phyloP scores from a whole-genome alignment of 2,113 vertebrate species.

The Oncorhynchus gorbuscha region DNA sequence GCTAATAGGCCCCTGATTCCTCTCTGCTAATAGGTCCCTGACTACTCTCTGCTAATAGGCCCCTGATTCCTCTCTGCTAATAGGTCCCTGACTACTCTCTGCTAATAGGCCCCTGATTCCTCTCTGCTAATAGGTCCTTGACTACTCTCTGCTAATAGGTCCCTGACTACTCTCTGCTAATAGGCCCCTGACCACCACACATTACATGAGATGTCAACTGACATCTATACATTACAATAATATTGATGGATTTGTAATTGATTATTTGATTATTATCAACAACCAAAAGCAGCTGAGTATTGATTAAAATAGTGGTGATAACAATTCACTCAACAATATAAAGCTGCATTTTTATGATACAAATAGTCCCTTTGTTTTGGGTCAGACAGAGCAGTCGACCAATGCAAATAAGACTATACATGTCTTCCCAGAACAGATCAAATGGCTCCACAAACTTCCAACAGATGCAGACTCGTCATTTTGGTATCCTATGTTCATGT shows the following conservation, averaged over 20 bases:
- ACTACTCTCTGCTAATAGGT: too few relatives aligned
- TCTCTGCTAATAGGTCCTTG: not conserved
- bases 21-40: too few relatives aligned
- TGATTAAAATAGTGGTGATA: constrained; percentile 57
- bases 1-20: too few relatives aligned
- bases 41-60: not conserved
- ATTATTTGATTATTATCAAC: not conserved
- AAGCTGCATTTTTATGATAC: constrained; percentile 50
- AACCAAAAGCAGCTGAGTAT: constrained; percentile 57
- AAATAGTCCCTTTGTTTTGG: not conserved
- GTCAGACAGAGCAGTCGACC: not conserved
- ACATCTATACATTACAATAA: not conserved
- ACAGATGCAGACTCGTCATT: not conserved
- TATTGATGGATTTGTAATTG: not conserved
- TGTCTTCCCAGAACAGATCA: too few relatives aligned
- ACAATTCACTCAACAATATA: constrained; percentile 43
- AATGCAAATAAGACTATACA: not conserved
- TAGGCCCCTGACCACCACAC: not conserved
- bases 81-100: too few relatives aligned
- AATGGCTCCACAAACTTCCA: not conserved
- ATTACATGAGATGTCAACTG: constrained; percentile 18
- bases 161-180: not conserved
- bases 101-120: not conserved
- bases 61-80: too few relatives aligned
- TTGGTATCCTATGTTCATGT: not conserved